These are phyloP conservation scores for Macquaria ambigua DNA, from an alignment of 2,113 vertebrate genomes.

Conservation along the genomic window DNA sequence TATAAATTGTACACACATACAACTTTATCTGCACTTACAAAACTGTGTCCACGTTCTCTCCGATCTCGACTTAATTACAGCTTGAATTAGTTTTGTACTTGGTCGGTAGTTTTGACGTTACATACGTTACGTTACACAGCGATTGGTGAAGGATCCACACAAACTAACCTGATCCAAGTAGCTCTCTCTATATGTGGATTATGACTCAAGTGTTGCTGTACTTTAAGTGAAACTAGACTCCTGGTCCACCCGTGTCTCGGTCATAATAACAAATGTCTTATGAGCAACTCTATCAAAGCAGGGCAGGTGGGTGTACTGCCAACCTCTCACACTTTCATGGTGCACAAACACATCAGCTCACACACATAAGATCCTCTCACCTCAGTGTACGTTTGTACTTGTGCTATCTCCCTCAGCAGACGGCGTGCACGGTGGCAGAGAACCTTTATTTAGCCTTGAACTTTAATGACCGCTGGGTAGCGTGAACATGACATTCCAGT, in stretches of 20 bases:
- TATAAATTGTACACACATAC: too few species aligned
- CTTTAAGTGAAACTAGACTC: background rate
- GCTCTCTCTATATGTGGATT: slow-evolving; percentile 3
- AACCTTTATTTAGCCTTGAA: slow-evolving; percentile 80
- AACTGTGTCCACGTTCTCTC: background rate
- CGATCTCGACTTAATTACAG: background rate
- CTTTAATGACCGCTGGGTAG: slow-evolving; percentile 61
- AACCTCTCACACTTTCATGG: background rate
- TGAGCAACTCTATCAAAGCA: background rate
- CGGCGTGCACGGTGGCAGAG: slow-evolving; percentile 33
- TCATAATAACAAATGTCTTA: background rate
- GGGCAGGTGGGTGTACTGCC: background rate
- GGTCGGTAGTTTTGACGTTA: too few species aligned
- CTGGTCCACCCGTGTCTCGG: background rate
- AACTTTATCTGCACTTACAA: background rate
- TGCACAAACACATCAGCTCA: background rate
- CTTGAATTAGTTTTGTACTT: background rate
- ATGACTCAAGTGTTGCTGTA: background rate
- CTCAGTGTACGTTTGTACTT: background rate
- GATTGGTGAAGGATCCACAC: background rate
- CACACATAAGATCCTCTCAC: background rate
- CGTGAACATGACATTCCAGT: slow-evolving; percentile 39
- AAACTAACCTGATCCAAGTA: slow-evolving; percentile 3
- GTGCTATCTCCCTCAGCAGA: slow-evolving; percentile 10
- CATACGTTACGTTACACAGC: too few species aligned